Evolutionary conservation across 1,140 invertebrate genomes (phyloP).

Genomic region (Zophobas morio): DNA sequence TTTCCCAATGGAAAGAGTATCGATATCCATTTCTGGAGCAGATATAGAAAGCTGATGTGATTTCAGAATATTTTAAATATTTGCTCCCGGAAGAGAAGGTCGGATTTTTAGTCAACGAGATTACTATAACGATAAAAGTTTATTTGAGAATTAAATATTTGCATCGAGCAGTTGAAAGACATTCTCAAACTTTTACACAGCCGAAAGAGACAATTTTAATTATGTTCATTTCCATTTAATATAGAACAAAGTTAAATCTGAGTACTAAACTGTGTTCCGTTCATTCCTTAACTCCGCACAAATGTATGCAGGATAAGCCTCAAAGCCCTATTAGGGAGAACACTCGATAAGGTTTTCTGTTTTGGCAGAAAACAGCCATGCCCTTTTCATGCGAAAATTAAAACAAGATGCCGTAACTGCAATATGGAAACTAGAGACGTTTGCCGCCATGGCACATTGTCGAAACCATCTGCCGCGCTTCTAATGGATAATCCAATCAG

Average conservation of each 20-base stretch:
- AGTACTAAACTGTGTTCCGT: constrained; percentile 54
- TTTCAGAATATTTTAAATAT: constrained; percentile 40
- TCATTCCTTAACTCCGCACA: constrained; percentile 45
- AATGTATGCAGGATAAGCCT: constrained; percentile 48
- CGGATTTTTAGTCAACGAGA: constrained; percentile 14
- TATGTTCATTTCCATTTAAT: constrained; percentile 56
- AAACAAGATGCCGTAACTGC: constrained; percentile 27
- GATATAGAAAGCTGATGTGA: constrained; percentile 43
- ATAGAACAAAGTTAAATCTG: constrained; percentile 52
- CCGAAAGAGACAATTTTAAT: constrained; percentile 49
- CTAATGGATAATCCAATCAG: constrained; percentile 50
- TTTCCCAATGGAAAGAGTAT: constrained; percentile 46
- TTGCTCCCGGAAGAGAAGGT: constrained; percentile 6
- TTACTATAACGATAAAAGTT: constrained; percentile 21
- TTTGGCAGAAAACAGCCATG: constrained; percentile 3
- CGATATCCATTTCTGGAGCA: constrained; percentile 28
- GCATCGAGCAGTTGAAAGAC: constrained; percentile 20
- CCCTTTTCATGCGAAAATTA: constrained; percentile 21
- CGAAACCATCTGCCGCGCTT: constrained; percentile 42
- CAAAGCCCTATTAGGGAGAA: constrained; percentile 28
- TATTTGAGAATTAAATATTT: constrained; percentile 46
- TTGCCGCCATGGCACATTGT: constrained; percentile 24
- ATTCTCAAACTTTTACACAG: constrained; percentile 40
- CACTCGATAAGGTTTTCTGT: constrained; percentile 36
- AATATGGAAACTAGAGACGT: constrained; percentile 21